Conservation (phyloP, 2,888 invertebrate genomes). For the Lepidochrysops patricia region DNA sequence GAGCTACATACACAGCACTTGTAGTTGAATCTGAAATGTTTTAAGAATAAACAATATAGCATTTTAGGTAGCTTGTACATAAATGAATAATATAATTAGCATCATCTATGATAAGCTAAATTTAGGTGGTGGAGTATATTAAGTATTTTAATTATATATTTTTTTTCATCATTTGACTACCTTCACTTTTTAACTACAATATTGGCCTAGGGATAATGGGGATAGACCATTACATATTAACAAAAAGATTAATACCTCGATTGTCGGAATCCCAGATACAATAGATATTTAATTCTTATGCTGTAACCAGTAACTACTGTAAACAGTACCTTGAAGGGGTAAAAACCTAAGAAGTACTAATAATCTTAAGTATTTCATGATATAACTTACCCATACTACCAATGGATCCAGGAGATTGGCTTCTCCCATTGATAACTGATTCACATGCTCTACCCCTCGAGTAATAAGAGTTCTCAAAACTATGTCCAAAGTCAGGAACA, state of each 20-base stretch:
- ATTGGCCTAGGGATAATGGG: no score
- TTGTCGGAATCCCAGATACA: no score
- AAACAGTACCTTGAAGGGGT: no score
- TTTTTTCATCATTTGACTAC: no score
- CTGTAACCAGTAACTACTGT: no score
- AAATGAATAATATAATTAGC: background rate
- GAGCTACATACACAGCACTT: slow-evolving; percentile 44
- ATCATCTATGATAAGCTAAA: background rate
- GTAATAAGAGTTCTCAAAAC: slow-evolving; percentile 32
- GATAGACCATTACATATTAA: no score
- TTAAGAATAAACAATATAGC: background rate
- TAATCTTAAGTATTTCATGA: background rate
- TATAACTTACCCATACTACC: slow-evolving; percentile 43
- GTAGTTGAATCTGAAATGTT: slow-evolving; percentile 44
- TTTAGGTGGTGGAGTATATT: no score
- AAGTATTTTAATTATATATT: no score
- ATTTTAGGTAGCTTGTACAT: background rate
- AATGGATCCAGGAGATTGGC: slow-evolving; percentile 49
- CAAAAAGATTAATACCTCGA: no score
- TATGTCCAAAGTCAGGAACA: slow-evolving; percentile 34
- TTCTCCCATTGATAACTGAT: slow-evolving; percentile 41
- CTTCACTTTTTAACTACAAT: no score
- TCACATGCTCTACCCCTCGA: slow-evolving; percentile 34
- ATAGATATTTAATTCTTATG: no score
- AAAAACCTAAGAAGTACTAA: background rate